A percentile compares a stretch with the other conserved stretches of the same genome.
Evolutionary conservation across 2,888 invertebrate genomes (phyloP).

Genomic region (Idaea dimidiata): DNA sequence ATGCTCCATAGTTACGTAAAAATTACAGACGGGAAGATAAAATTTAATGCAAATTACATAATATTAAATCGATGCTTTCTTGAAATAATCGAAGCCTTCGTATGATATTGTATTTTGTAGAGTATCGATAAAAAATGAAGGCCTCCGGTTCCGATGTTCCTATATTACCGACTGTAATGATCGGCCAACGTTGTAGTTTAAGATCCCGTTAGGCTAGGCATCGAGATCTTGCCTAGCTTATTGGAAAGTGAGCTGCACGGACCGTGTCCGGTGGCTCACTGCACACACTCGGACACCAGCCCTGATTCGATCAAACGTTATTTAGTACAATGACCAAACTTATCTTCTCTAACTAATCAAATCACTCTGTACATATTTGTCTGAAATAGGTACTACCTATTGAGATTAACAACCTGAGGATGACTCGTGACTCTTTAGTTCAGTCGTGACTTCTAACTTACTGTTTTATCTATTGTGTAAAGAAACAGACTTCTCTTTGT

Average conservation of each 20-base stretch:
- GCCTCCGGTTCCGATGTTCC: constrained; percentile 26
- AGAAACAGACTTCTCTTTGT: not conserved
- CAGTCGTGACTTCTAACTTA: not conserved
- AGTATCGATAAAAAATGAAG: constrained; percentile 22
- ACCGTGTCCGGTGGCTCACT: constrained; percentile 55
- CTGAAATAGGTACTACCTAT: not conserved
- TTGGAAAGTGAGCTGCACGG: constrained; percentile 73
- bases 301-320: constrained; percentile 28
- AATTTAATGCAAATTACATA: not conserved
- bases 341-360: not conserved
- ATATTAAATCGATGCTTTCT: not conserved
- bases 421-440: not conserved
- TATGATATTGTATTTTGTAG: not conserved
- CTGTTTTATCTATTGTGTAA: not conserved
- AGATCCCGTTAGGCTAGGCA: constrained; percentile 73
- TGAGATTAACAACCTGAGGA: not conserved
- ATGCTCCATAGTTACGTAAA: not conserved
- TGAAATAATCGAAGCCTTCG: not conserved
- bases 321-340: not conserved
- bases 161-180: constrained; percentile 49
- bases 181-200: constrained; percentile 57
- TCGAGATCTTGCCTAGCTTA: constrained; percentile 70
- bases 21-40: not conserved
- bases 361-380: not conserved
- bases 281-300: constrained; percentile 52